Conservation (phyloP, 2,888 invertebrate species). For the Drosophila lacicola region DNA sequence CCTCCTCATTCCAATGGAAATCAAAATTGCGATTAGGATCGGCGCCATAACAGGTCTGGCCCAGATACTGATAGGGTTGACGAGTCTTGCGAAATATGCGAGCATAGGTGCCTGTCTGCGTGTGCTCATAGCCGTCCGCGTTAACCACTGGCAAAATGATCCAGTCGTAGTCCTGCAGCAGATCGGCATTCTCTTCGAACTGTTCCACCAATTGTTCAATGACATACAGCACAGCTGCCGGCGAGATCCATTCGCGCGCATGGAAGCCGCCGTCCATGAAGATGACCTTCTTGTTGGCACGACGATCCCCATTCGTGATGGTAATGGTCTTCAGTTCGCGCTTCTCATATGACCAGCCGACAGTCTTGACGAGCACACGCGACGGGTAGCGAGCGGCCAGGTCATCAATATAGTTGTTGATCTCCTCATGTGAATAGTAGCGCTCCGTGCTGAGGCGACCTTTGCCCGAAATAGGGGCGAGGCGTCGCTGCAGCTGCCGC, state of each 20-base stretch:
- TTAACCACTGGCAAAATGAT: conserved; percentile 88
- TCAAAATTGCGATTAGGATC: conserved; percentile 92
- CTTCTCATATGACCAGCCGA: conserved; percentile 88
- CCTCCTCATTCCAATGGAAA: conserved; percentile 88
- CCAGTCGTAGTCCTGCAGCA: conserved; percentile 88
- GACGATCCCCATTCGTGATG: conserved; percentile 86
- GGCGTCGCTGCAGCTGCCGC: conserved; percentile 51
- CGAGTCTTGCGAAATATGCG: conserved; percentile 90
- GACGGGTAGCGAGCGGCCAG: conserved; percentile 86
- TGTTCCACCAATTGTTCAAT: conserved; percentile 87
- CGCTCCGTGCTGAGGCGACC: conserved; percentile 75
- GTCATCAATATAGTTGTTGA: conserved; percentile 86
- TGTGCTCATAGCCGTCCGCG: conserved; percentile 90
- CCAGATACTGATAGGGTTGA: conserved; percentile 81
- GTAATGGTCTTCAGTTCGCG: conserved; percentile 87
- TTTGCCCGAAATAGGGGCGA: conserved; percentile 60
- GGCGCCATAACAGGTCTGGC: conserved; percentile 87
- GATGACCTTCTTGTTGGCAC: conserved; percentile 86
- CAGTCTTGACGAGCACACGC: conserved; percentile 86
- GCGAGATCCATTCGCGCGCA: conserved; percentile 90
- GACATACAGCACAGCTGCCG: conserved; percentile 87
- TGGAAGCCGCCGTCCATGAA: conserved; percentile 88
- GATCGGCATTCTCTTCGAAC: conserved; percentile 82
- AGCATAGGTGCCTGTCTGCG: conserved; percentile 82
- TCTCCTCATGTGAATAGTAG: conserved; percentile 83